Base-by-base conservation (phyloP, 2,888 invertebrate genomes). In the Pristionchus mayeri region DNA sequence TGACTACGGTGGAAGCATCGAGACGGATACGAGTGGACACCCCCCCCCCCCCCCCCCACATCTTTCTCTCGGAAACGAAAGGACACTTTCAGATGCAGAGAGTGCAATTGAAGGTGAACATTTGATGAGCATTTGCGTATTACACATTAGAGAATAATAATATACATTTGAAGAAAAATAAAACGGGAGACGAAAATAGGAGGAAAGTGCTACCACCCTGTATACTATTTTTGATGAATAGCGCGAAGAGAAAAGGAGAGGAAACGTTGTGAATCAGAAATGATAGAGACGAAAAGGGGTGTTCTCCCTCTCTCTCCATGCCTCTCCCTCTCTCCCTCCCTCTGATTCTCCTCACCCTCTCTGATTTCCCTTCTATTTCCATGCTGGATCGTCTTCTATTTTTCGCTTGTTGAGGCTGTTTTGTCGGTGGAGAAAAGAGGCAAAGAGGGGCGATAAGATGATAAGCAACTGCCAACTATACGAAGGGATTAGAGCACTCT, bases 171-270 rank as follows among this genome's bases (percentile, higher is more conserved):
- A 18, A 54, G 21, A 4, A 54, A 54, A 54, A 54, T 21, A 54
- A 9, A 54, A 44, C 13, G 44, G 44, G 7, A 18, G 16, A 34
- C 3, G n/a, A 18, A 44, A 44, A 71, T n/a, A 3, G 24, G 0
- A 67, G 2, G 60, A 44, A 71, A 44, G 40, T 44, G 71, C 71
- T 71, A 71, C 71, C 71, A 44, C 40, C 44, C 7, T 71, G 71
- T 71, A 71, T 71, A 44, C 71, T 71, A 71, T 71, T 71, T 24
- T 11, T 21, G 71, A 71, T 71, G 71, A 71, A 71, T 71, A 71
- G 71, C 63, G 30, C 13, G 3, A 11, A 63, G 34, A 40, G 7
- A 40, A 21, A 24, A 24, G 9, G 18, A 44, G 40, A 71, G 44
- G 9, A 71, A 24, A 71, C 71, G 24, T 21, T 40, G 71, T 71